Evolutionary conservation across 2,113 vertebrate genomes (phyloP).

Genomic region (Conger conger): DNA sequence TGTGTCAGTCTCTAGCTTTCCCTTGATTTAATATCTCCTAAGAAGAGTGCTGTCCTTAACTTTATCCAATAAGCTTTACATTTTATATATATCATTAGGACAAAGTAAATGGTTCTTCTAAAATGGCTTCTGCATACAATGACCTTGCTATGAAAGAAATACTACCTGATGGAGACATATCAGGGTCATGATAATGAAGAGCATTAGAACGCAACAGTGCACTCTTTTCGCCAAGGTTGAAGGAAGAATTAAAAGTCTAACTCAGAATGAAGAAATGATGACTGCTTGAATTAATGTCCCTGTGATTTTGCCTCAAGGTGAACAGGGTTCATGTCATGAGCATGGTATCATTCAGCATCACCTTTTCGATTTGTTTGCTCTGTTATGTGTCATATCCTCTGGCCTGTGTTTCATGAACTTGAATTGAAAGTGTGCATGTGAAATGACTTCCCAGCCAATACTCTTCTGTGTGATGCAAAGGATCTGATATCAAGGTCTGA

Average conservation of each 20-base stretch:
- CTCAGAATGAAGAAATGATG: not conserved
- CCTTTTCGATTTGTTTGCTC: not conserved
- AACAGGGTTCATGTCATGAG: not conserved
- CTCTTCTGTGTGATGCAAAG: too few species aligned
- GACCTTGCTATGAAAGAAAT: not conserved
- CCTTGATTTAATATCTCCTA: too few species aligned
- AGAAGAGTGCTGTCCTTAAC: too few species aligned
- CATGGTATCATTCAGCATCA: not conserved
- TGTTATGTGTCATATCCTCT: not conserved
- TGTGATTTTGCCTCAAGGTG: not conserved
- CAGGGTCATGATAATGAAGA: slow-evolving; percentile 13
- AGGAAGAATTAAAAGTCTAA: not conserved
- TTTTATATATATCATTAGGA: not conserved
- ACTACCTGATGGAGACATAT: not conserved
- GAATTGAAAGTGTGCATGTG: too few species aligned
- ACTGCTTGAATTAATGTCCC: slow-evolving; percentile 1
- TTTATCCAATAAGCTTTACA: not conserved
- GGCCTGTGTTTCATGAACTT: too few species aligned
- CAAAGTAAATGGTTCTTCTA: not conserved
- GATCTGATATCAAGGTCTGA: too few species aligned
- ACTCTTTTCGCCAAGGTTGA: not conserved
- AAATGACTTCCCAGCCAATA: too few species aligned
- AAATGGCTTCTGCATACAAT: not conserved
- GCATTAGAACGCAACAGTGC: not conserved
- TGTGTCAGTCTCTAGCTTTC: too few species aligned